These are phyloP conservation scores for Anthopleura xanthogrammica DNA, from an alignment of 92 coral and sea anemone genomes.

Conservation along the genomic window DNA sequence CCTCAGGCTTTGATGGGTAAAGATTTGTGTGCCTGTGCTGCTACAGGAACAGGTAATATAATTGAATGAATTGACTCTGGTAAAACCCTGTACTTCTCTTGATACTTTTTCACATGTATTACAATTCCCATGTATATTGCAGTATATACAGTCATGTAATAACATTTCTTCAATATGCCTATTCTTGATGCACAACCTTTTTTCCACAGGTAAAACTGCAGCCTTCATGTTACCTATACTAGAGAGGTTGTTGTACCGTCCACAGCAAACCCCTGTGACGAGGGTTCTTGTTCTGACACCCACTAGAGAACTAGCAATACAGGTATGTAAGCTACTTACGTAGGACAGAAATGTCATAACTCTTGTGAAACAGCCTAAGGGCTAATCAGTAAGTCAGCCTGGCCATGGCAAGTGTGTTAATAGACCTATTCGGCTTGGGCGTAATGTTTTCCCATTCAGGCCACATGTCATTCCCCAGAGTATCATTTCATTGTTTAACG, in stretches of 20 bases:
- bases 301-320: slow-evolving; percentile 96
- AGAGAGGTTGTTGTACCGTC: slow-evolving; percentile 53
- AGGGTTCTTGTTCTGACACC: slow-evolving; percentile 92
- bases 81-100: no score
- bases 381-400: no score
- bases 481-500: no score
- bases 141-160: no score
- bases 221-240: slow-evolving; percentile 92
- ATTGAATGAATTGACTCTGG: no score
- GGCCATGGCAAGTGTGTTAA: no score
- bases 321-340: slow-evolving; percentile 54
- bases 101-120: no score
- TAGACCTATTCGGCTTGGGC: no score
- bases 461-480: no score
- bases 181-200: not conserved
- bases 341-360: not conserved
- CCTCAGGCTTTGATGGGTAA: slow-evolving; percentile 99
- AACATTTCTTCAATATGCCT: no score
- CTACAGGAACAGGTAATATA: slow-evolving; percentile 91
- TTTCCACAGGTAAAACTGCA: slow-evolving; percentile 86
- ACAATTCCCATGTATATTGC: no score
- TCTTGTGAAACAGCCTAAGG: not conserved
- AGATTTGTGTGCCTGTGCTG: slow-evolving; percentile 98
- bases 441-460: no score
- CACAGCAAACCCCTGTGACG: slow-evolving; percentile 71